Base-by-base conservation (phyloP, 2,888 invertebrate genomes). In the Nomada lathburiana region DNA sequence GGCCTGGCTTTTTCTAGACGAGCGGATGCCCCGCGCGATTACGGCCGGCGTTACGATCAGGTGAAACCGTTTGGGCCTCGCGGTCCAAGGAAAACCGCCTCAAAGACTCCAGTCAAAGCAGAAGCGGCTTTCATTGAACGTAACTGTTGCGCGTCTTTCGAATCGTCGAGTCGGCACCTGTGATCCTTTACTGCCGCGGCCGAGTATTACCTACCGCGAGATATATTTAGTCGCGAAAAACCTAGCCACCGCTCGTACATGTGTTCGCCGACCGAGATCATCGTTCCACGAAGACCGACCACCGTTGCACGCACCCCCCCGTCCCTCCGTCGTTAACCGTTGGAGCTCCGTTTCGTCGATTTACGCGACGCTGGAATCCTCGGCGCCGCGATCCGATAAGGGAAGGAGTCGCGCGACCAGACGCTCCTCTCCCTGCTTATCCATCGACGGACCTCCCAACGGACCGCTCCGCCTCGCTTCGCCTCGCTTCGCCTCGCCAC, bases 1-100 rank as follows among this genome's bases (percentile, higher is more conserved):
- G 64, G 52, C 69, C 20, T 16, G 59, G 68, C 77, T 68, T 74
- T 77, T 82, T 76, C 81, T 65, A 65, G 59, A 69, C 62, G 36
- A 76, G 68, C 70, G 36, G 36, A 36, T 36, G 72, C 62, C 79
- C 71, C 72, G 52, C 53, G 42, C 71, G 68, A 86, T 92, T 89
- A 90, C 84, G 86, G 89, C 86, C 80, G 81, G 79, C 88, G 86
- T 89, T 90, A 89, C 88, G 89, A 91, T 91, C 90, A 90, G 89
- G 91, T 88, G 87, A 90, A 89, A 83, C 81, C 85, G 88, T 89
- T 87, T 86, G 81, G 85, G 86, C 77, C 55, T 52, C 87, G 75
- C 68, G 77, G 73, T 71, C 76, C 80, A 77, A 70, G 81, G 86
- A 76, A 86, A 89, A 88, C 89, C 89, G 86, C 89, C 86, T 89